phyloP scores from a whole-genome alignment of 2,888 invertebrate species.

The Synergus japonicus region DNA sequence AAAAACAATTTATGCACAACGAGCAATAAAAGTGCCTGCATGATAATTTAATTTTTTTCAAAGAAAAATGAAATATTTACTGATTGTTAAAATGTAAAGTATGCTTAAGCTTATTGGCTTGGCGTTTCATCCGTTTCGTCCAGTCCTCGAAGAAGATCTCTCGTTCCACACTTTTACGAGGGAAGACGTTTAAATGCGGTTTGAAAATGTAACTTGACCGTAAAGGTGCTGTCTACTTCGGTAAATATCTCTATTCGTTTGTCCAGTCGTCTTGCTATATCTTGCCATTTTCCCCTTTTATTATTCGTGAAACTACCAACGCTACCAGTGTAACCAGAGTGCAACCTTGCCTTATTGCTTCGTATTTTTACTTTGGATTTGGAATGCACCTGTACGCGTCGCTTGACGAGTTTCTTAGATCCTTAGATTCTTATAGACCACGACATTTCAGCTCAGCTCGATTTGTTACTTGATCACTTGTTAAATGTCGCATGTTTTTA shows the following conservation, averaged over 20 bases:
- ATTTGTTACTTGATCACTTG: background rate
- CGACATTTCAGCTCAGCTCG: background rate
- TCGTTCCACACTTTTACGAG: background rate
- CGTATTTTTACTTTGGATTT: slow-evolving; percentile 12
- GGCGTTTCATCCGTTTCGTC: background rate
- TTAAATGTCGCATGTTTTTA: background rate
- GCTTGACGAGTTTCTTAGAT: slow-evolving; percentile 20
- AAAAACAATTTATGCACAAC: background rate
- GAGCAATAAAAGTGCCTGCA: background rate
- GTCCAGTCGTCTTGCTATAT: slow-evolving; percentile 17
- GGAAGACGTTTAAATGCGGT: slow-evolving; percentile 35
- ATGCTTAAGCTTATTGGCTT: background rate
- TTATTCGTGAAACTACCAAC: slow-evolving; percentile 20
- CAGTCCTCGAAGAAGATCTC: slow-evolving; percentile 1
- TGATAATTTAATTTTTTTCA: background rate
- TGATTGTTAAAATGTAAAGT: background rate
- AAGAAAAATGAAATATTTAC: background rate
- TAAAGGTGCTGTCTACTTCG: slow-evolving; percentile 26
- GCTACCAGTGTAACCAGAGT: background rate
- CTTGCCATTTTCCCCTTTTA: slow-evolving; percentile 25
- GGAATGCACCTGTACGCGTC: slow-evolving; percentile 29
- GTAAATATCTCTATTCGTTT: slow-evolving; percentile 40
- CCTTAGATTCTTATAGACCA: background rate
- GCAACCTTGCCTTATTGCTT: slow-evolving; percentile 6
- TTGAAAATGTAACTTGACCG: slow-evolving; percentile 34